Evolutionary conservation across 2,113 vertebrate species (phyloP).

Genomic region (Athene cunicularia): DNA sequence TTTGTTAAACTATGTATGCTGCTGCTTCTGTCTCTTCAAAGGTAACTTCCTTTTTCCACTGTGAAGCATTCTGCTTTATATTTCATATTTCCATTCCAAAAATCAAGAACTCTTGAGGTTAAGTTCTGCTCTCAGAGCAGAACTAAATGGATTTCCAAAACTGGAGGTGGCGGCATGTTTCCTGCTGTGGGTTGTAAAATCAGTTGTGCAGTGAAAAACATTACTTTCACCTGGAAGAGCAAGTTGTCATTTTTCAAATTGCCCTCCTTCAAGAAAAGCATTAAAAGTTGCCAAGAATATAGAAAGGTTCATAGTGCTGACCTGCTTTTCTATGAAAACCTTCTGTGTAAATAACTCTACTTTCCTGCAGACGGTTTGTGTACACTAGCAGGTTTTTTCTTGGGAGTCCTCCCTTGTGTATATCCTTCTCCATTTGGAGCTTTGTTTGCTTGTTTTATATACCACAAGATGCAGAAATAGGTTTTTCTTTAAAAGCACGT

Average conservation of each 20-base stretch:
- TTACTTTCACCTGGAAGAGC: conserved; percentile 26
- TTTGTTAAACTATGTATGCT: neutral
- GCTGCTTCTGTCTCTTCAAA: neutral
- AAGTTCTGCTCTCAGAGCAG: neutral
- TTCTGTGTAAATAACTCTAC: neutral
- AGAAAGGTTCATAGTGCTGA: neutral
- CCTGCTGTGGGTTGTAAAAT: conserved; percentile 28
- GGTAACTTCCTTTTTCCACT: neutral
- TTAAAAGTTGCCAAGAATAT: conserved; percentile 27
- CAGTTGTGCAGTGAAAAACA: neutral
- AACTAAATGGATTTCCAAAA: conserved; percentile 7
- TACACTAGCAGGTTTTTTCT: neutral
- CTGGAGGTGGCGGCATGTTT: neutral
- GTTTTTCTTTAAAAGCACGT: neutral
- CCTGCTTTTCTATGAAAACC: conserved; percentile 40
- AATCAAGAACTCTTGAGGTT: neutral
- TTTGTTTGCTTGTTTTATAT: neutral
- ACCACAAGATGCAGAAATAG: neutral
- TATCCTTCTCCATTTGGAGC: neutral
- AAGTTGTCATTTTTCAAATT: conserved; percentile 34
- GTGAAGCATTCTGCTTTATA: neutral
- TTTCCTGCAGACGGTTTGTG: neutral
- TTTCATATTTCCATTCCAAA: neutral
- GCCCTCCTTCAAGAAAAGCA: conserved; percentile 14
- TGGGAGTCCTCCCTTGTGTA: conserved; percentile 8